phyloP scores from a whole-genome alignment of 2,113 vertebrate genomes.

The Pollachius pollachius region DNA sequence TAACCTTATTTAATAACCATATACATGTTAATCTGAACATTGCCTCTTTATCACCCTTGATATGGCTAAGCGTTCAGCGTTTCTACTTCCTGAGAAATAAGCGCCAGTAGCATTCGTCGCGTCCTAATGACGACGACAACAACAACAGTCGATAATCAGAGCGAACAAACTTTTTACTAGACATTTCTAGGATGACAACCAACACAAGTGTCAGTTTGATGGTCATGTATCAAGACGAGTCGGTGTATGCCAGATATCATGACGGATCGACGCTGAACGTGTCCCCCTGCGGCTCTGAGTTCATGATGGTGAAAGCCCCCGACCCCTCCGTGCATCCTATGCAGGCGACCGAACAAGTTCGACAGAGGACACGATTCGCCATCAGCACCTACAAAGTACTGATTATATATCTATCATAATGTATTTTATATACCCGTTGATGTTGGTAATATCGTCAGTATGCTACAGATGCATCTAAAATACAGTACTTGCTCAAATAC shows the following conservation, averaged over 20 bases:
- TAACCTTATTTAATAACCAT: too few relatives aligned
- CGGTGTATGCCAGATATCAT: slow-evolving; percentile 75
- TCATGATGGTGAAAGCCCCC: slow-evolving; percentile 67
- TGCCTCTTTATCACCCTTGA: too few relatives aligned
- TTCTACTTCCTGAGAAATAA: too few relatives aligned
- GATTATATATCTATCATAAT: background rate
- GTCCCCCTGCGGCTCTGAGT: slow-evolving; percentile 85
- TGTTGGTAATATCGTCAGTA: background rate
- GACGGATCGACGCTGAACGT: slow-evolving; percentile 75
- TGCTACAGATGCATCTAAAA: background rate
- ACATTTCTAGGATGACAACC: slow-evolving; percentile 34
- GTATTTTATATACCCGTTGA: background rate
- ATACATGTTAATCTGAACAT: too few relatives aligned
- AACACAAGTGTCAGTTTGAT: slow-evolving; percentile 51
- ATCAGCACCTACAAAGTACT: slow-evolving; percentile 78
- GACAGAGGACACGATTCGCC: slow-evolving; percentile 82
- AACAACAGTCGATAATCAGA: too few relatives aligned
- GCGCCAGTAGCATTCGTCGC: too few relatives aligned
- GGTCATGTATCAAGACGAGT: slow-evolving; percentile 80
- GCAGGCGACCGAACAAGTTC: slow-evolving; percentile 61
- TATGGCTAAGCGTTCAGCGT: too few relatives aligned
- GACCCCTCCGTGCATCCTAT: slow-evolving; percentile 67
- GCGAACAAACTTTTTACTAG: too few relatives aligned
- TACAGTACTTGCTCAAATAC: background rate
- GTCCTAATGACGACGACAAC: too few relatives aligned